phyloP scores from a whole-genome alignment of 2,888 invertebrate genomes.

The Colostygia pectinataria region DNA sequence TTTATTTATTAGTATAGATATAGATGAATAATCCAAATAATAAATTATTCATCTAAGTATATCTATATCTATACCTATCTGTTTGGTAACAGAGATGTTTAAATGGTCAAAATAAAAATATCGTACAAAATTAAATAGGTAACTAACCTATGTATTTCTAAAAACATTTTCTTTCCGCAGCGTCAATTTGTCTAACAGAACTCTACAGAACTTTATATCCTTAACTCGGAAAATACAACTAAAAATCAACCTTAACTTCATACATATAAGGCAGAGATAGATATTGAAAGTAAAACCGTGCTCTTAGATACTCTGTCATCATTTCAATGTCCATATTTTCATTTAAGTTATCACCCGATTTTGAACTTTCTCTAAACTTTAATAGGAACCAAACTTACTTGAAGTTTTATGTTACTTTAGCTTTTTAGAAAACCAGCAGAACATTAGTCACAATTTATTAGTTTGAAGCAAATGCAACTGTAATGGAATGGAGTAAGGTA shows the following conservation, averaged over 20 bases:
- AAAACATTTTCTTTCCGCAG: constrained; percentile 1
- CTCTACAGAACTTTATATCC: neutral
- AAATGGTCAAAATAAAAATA: too few species aligned
- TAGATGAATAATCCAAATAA: too few species aligned
- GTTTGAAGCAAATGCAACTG: constrained; percentile 20
- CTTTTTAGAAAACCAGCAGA: neutral
- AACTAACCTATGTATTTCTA: neutral
- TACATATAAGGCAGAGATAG: neutral
- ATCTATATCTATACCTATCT: too few species aligned
- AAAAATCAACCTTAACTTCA: neutral
- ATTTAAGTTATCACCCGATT: neutral
- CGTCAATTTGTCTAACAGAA: neutral
- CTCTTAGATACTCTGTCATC: neutral
- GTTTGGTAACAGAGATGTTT: too few species aligned
- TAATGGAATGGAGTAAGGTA: constrained; percentile 11
- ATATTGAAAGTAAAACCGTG: neutral
- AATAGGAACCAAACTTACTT: constrained; percentile 2
- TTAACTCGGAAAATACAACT: neutral
- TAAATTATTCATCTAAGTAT: too few species aligned
- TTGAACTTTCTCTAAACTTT: neutral
- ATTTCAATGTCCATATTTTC: constrained; percentile 9
- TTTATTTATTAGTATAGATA: too few species aligned
- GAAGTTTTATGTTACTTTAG: neutral
- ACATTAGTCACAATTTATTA: constrained; percentile 12
- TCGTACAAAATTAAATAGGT: neutral